Evolutionary conservation across 2,888 invertebrate genomes (phyloP).

Genomic region (Octonoba sinensis): DNA sequence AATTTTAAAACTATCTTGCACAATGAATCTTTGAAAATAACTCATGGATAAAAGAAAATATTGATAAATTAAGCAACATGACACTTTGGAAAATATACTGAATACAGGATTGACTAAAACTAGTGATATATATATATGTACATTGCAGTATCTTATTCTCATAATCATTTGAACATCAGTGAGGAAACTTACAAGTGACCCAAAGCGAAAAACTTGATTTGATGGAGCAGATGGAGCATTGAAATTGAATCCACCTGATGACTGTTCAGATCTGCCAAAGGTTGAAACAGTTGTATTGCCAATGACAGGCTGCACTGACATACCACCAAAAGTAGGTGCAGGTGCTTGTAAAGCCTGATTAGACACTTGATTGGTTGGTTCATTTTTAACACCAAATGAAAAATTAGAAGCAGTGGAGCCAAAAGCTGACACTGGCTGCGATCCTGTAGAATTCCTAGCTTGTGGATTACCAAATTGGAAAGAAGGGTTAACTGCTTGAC

Average conservation of each 20-base stretch:
- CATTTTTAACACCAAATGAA: slow-evolving; percentile 31
- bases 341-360: not conserved
- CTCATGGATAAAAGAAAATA: too few species aligned
- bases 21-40: too few species aligned
- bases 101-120: too few species aligned
- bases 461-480: slow-evolving; percentile 49
- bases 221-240: slow-evolving; percentile 14
- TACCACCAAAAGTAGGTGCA: slow-evolving; percentile 6
- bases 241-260: slow-evolving; percentile 34
- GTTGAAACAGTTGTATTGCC: too few species aligned
- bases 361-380: slow-evolving; percentile 25
- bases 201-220: slow-evolving; percentile 38
- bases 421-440: slow-evolving; percentile 6
- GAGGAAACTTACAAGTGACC: slow-evolving; percentile 12
- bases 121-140: too few species aligned
- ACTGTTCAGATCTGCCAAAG: slow-evolving; percentile 28
- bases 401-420: slow-evolving; percentile 23
- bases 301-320: not conserved
- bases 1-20: too few species aligned
- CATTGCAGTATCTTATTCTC: too few species aligned
- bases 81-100: too few species aligned
- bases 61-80: too few species aligned
- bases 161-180: too few species aligned
- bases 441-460: slow-evolving; percentile 2
- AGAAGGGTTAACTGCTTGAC: not conserved